Conservation (phyloP, 1,140 invertebrate species). For the Camponotus pennsylvanicus region DNA sequence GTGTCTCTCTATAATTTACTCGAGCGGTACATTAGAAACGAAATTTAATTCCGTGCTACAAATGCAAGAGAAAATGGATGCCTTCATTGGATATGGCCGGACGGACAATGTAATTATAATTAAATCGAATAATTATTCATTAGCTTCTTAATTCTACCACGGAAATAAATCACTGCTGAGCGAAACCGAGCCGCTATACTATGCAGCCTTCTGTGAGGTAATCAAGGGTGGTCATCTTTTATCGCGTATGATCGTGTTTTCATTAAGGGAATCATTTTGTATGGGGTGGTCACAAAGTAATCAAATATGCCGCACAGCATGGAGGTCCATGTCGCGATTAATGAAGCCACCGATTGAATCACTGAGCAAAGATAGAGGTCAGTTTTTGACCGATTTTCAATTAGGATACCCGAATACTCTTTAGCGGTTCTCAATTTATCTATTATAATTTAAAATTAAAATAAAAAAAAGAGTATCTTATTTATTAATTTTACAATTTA, state of each 20-base stretch:
- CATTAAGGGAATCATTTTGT: conserved; percentile 77
- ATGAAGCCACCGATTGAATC: conserved; percentile 75
- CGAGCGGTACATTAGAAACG: neutral
- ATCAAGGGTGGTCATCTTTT: conserved; percentile 65
- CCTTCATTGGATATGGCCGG: neutral
- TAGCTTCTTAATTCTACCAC: conserved; percentile 40
- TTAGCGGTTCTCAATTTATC: conserved; percentile 69
- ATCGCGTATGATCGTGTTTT: conserved; percentile 76
- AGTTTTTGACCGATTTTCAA: conserved; percentile 75
- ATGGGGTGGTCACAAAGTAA: conserved; percentile 68
- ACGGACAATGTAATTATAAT: conserved; percentile 44
- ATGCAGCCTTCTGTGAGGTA: conserved; percentile 40
- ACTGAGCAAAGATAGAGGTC: conserved; percentile 68
- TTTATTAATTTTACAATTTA: no score
- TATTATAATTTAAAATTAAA: neutral
- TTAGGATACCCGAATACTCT: conserved; percentile 60
- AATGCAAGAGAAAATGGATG: conserved; percentile 4
- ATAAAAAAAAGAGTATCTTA: no score
- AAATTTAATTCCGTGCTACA: conserved; percentile 38
- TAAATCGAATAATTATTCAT: conserved; percentile 60
- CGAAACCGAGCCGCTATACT: conserved; percentile 30
- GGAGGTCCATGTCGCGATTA: conserved; percentile 76
- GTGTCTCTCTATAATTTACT: conserved; percentile 38
- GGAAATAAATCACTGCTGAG: conserved; percentile 48
- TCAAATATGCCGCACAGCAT: conserved; percentile 71